Evolutionary conservation across 2,797 vertebrate species (phyloP), one percentile per base, ranked within the genome.

Genomic region (Ptychadena robeensis): DNA sequence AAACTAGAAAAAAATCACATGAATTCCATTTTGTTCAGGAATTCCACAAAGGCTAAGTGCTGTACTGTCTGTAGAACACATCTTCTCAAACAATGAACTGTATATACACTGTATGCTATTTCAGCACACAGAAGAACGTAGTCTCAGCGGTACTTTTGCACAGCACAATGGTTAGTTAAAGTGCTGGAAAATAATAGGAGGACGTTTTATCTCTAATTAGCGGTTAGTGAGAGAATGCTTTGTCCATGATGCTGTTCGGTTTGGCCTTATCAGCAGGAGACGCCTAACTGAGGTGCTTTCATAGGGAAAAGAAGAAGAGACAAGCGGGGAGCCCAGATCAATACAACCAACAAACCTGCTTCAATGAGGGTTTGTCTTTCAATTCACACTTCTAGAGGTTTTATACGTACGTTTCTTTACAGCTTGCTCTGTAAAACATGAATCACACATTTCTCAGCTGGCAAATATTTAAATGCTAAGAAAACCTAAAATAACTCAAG

Each of bases 161-260:
- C 11, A 67, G n/a, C 15, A 69, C 66, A 68, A 35, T 38, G 22
- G 15, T 69, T 59, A 57, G 32, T 57, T 57, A 68, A 4, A 30
- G 30, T 68, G 65, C 14, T 37, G 25, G 40, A 66, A 67, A 48
- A 78, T 65, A 76, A 76, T 67, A 78, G 44, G 40, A 53, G 14
- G 31, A 31, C 9, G 64, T 12, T 79, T 79, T 28, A 67, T 77
- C 63, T 77, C 75, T 77, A 77, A 77, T 77, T 79, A 79, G 76
- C 14, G 18, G 65, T 69, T 69, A 25, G 22, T 37, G 40, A 65
- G 25, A 57, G 44, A 79, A 57, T 28, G 12, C 31, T 67, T 75
- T 75, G 65, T 69, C 64, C 67, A 68, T 14, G 44, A 9, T 53
- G 25, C 12, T 37, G 76, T 34, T 79, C 44, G n/a, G 76, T 44